Evolutionary conservation across 2,888 invertebrate species (phyloP).

Genomic region (Oegoconia quadripuncta): DNA sequence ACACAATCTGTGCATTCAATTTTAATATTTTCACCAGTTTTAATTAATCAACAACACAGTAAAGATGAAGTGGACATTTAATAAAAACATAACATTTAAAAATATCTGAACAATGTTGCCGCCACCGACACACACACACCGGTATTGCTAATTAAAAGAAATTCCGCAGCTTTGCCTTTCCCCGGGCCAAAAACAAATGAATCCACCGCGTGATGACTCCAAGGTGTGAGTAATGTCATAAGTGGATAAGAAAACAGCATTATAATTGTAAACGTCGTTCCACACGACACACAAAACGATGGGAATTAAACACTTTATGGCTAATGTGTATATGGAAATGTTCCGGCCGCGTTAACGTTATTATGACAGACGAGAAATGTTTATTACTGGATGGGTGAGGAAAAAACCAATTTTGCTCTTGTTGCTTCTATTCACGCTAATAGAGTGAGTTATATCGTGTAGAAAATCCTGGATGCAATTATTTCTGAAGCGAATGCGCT

Average conservation of each 20-base stretch:
- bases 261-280: conserved; percentile 55
- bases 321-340: conserved; percentile 47
- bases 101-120: conserved; percentile 41
- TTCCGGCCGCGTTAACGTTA: conserved; percentile 16
- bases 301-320: conserved; percentile 43
- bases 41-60: conserved; percentile 13
- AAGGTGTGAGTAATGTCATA: conserved; percentile 68
- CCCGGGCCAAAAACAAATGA: conserved; percentile 52
- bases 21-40: background rate
- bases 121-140: conserved; percentile 35
- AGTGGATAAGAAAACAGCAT: conserved; percentile 53
- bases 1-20: too few species aligned
- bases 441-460: background rate
- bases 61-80: conserved; percentile 20
- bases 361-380: conserved; percentile 31
- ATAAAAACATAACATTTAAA: conserved; percentile 25
- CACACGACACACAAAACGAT: conserved; percentile 43
- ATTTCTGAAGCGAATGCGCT: too few species aligned
- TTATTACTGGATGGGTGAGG: conserved; percentile 22
- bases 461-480: too few species aligned
- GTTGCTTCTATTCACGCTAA: background rate
- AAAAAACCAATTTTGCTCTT: conserved; percentile 9
- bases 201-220: conserved; percentile 44
- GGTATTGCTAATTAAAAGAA: conserved; percentile 64
- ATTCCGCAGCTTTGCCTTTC: conserved; percentile 54